Evolutionary conservation across 1,140 invertebrate genomes (phyloP).

Genomic region (Lordiphosa clarofinis): DNA sequence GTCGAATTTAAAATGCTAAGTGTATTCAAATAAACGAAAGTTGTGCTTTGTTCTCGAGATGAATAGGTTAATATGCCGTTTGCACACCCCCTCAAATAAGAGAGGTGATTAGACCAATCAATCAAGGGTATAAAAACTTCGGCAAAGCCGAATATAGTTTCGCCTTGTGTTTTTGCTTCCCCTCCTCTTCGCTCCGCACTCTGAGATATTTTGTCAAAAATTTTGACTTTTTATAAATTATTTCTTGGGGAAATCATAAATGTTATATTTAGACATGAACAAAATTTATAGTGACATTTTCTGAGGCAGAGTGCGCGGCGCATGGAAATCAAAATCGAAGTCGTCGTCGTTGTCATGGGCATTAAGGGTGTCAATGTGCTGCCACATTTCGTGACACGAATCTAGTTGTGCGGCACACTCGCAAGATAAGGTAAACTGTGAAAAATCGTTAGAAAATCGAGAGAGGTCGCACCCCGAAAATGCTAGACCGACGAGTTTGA

Average conservation of each 20-base stretch:
- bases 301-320: slow-evolving; percentile 26
- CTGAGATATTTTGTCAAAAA: slow-evolving; percentile 45
- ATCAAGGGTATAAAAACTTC: too few species aligned
- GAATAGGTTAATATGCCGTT: too few species aligned
- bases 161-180: slow-evolving; percentile 3
- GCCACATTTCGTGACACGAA: slow-evolving; percentile 1
- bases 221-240: slow-evolving; percentile 50
- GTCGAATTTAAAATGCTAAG: too few species aligned
- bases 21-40: too few species aligned
- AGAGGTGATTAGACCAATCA: too few species aligned
- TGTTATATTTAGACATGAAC: slow-evolving; percentile 55
- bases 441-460: too few species aligned
- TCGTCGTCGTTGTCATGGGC: slow-evolving; percentile 12
- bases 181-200: neutral
- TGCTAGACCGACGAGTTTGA: too few species aligned
- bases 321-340: slow-evolving; percentile 34
- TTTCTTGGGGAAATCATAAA: slow-evolving; percentile 51
- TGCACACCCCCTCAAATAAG: too few species aligned
- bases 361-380: slow-evolving; percentile 14
- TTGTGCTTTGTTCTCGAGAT: too few species aligned
- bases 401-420: neutral
- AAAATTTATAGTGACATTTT: slow-evolving; percentile 56
- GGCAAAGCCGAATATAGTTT: neutral
- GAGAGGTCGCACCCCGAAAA: too few species aligned
- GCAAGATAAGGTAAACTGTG: too few species aligned